A percentile compares a stretch with the other conserved stretches of the same genome.
Conservation (phyloP, 1,140 invertebrate genomes). For the Cotesia glomerata region DNA sequence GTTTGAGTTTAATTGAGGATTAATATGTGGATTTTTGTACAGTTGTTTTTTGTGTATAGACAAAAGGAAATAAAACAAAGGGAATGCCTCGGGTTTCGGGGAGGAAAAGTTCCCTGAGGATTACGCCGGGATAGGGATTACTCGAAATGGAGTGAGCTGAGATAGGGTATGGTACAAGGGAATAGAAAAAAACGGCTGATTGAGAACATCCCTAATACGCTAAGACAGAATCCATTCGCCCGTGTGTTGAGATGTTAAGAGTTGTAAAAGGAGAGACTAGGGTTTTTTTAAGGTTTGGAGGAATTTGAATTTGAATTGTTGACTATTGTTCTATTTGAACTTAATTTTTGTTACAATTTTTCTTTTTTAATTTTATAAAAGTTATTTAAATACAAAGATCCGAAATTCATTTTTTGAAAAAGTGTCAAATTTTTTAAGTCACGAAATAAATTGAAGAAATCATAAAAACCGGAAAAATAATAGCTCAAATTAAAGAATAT, state of each 20-base stretch:
- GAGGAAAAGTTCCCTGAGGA: constrained; percentile 4
- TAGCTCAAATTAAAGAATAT: too few relatives aligned
- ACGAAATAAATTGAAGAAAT: too few relatives aligned
- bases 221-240: constrained; percentile 61
- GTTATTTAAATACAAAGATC: too few relatives aligned
- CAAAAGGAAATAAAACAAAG: constrained; percentile 24
- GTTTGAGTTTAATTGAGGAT: constrained; percentile 31
- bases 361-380: too few relatives aligned
- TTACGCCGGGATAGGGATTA: constrained; percentile 43
- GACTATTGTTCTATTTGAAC: too few relatives aligned
- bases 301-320: too few relatives aligned
- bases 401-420: too few relatives aligned
- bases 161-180: constrained; percentile 27
- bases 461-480: too few relatives aligned
- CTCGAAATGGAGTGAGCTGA: constrained; percentile 48
- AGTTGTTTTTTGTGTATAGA: not conserved
- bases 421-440: too few relatives aligned
- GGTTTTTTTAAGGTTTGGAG: too few relatives aligned
- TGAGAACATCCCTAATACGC: constrained; percentile 63
- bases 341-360: too few relatives aligned
- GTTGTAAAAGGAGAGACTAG: not conserved
- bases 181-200: constrained; percentile 50
- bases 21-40: not conserved
- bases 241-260: constrained; percentile 51
- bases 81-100: not conserved